These are phyloP conservation scores for Drosophila subobscura DNA, from an alignment of 1,140 invertebrate species.

Conservation along the genomic window DNA sequence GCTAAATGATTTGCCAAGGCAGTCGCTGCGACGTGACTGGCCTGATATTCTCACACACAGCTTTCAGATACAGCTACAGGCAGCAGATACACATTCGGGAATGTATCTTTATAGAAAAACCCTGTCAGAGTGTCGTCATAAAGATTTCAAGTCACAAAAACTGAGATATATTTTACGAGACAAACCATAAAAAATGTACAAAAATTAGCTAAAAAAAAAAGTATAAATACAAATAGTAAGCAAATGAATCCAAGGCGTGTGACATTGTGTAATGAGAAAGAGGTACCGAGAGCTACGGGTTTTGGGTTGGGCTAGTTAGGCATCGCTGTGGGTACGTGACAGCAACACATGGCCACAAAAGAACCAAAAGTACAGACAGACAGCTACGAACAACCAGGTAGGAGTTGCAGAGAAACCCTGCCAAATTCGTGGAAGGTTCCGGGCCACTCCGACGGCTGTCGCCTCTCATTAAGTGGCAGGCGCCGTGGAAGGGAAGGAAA, in stretches of 20 bases:
- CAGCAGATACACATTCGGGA: too few relatives aligned
- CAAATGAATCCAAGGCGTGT: slow-evolving; percentile 21
- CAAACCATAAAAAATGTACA: slow-evolving; percentile 24
- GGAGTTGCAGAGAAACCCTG: not conserved
- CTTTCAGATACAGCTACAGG: too few relatives aligned
- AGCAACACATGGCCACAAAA: slow-evolving; percentile 40
- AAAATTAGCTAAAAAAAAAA: slow-evolving; percentile 50
- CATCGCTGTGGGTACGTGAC: slow-evolving; percentile 32
- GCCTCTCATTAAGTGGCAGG: slow-evolving; percentile 51
- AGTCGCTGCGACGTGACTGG: slow-evolving; percentile 21
- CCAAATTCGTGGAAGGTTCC: slow-evolving; percentile 47
- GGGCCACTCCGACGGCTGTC: not conserved
- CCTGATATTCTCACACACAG: slow-evolving; percentile 1
- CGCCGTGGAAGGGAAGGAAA: slow-evolving; percentile 18
- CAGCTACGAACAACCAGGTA: slow-evolving; percentile 13
- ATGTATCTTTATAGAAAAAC: slow-evolving; percentile 4
- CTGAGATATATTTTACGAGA: slow-evolving; percentile 30
- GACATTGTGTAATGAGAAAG: slow-evolving; percentile 38
- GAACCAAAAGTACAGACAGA: slow-evolving; percentile 20
- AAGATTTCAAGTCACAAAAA: slow-evolving; percentile 2
- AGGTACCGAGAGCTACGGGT: not conserved
- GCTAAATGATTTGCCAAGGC: slow-evolving; percentile 23
- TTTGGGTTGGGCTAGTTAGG: slow-evolving; percentile 1
- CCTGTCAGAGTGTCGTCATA: slow-evolving; percentile 25
- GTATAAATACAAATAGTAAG: slow-evolving; percentile 8